Conservation (phyloP, 2,113 vertebrate genomes). For the Sturnus vulgaris region DNA sequence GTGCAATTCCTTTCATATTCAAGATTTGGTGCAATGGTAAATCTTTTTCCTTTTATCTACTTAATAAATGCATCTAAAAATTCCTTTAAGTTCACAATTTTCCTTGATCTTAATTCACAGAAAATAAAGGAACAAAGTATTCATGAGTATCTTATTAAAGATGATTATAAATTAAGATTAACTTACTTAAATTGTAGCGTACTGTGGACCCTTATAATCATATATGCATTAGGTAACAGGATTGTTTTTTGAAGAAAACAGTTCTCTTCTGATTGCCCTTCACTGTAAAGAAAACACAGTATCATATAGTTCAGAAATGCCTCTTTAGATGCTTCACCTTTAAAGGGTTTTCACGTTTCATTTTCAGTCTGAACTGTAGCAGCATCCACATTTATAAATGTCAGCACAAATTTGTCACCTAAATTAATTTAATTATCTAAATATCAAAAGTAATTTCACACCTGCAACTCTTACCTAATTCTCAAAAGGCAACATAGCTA, state of each 20-base stretch:
- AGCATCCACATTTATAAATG: not conserved
- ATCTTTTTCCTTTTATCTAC: not conserved
- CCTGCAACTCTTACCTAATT: not conserved
- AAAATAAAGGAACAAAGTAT: not conserved
- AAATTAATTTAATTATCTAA: slow-evolving; percentile 53
- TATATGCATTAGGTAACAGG: not conserved
- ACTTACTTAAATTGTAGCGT: not conserved
- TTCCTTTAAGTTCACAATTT: not conserved
- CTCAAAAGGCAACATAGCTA: not conserved
- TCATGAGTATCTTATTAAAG: not conserved
- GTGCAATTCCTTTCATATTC: not conserved
- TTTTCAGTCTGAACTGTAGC: not conserved
- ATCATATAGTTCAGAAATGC: not conserved
- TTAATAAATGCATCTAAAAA: not conserved
- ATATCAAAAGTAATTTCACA: slow-evolving; percentile 46
- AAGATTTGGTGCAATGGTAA: not conserved
- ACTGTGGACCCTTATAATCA: not conserved
- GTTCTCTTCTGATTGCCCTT: not conserved
- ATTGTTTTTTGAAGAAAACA: not conserved
- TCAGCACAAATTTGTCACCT: slow-evolving; percentile 1
- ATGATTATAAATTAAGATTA: not conserved
- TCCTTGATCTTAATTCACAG: not conserved
- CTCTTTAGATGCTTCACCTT: not conserved
- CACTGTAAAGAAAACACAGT: not conserved
- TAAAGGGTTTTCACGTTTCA: not conserved